Evolutionary conservation across 2,113 vertebrate species (phyloP).

Genomic region (Cygnus buccinator): DNA sequence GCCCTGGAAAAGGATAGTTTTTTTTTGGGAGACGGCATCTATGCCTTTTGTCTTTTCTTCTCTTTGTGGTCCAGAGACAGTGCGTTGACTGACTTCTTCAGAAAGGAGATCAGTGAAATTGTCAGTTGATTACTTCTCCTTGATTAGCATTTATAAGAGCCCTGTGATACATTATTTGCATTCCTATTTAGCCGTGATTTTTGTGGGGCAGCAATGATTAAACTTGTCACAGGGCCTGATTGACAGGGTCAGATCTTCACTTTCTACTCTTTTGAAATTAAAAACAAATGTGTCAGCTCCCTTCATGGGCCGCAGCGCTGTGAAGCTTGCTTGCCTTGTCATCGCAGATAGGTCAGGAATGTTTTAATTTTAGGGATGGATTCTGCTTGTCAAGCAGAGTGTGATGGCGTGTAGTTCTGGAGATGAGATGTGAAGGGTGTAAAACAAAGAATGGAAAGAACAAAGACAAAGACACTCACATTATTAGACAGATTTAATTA

Average conservation of each 20-base stretch:
- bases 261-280: slow-evolving; percentile 94
- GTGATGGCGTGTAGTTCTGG: slow-evolving; percentile 91
- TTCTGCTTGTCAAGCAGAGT: slow-evolving; percentile 93
- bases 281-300: slow-evolving; percentile 92
- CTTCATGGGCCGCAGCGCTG: slow-evolving; percentile 86
- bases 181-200: slow-evolving; percentile 99
- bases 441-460: slow-evolving; percentile 93
- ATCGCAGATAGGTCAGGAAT: slow-evolving; percentile 94
- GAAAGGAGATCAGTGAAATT: slow-evolving; percentile 92
- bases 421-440: slow-evolving; percentile 98
- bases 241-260: slow-evolving; percentile 99
- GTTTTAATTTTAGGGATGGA: slow-evolving; percentile 99
- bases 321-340: slow-evolving; percentile 89
- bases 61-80: slow-evolving; percentile 82
- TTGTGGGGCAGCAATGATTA: slow-evolving; percentile 98
- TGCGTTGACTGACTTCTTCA: slow-evolving; percentile 90
- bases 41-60: slow-evolving; percentile 80
- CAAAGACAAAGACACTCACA: slow-evolving; percentile 93
- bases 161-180: slow-evolving; percentile 98
- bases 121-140: slow-evolving; percentile 98
- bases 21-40: slow-evolving; percentile 58
- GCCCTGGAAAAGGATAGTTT: slow-evolving; percentile 75
- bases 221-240: slow-evolving; percentile 98
- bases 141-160: slow-evolving; percentile 99
- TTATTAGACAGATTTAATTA: slow-evolving; percentile 99